Conservation (phyloP, 2,113 vertebrate genomes). For the Peucedramus taeniatus region DNA sequence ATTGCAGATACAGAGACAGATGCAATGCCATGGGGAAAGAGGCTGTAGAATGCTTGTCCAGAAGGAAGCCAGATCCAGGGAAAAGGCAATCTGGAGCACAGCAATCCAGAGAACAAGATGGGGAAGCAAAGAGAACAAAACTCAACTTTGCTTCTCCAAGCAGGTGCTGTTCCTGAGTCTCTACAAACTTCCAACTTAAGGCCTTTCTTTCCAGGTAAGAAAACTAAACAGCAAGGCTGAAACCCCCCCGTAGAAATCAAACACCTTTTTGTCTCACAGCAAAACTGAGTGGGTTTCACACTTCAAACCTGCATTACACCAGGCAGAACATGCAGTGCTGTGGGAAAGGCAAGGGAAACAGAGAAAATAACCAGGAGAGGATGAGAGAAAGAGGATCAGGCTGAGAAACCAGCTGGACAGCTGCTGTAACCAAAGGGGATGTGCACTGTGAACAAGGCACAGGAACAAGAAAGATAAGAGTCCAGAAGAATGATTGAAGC, state of each 20-base stretch:
- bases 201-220: background rate
- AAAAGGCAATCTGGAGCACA: background rate
- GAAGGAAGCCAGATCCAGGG: background rate
- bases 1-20: background rate
- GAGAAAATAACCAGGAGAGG: background rate
- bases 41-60: background rate
- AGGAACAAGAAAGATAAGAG: background rate
- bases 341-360: background rate
- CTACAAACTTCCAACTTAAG: background rate
- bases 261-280: background rate
- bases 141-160: background rate
- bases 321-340: rapidly evolving
- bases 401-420: background rate
- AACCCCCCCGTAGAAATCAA: background rate
- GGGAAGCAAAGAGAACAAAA: background rate
- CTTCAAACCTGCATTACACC: background rate
- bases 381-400: background rate
- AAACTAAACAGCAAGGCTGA: background rate
- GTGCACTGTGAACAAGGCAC: background rate
- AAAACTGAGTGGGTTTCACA: background rate
- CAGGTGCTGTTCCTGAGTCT: background rate
- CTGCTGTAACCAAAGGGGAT: background rate
- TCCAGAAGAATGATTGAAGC: rapidly evolving
- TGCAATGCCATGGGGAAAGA: rapidly evolving
- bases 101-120: background rate